Percentiles rank a stretch among this genome's conserved stretches.
These are phyloP conservation scores for Caenorhabditis angaria DNA, from an alignment of 2,888 invertebrate genomes.

Conservation along the genomic window DNA sequence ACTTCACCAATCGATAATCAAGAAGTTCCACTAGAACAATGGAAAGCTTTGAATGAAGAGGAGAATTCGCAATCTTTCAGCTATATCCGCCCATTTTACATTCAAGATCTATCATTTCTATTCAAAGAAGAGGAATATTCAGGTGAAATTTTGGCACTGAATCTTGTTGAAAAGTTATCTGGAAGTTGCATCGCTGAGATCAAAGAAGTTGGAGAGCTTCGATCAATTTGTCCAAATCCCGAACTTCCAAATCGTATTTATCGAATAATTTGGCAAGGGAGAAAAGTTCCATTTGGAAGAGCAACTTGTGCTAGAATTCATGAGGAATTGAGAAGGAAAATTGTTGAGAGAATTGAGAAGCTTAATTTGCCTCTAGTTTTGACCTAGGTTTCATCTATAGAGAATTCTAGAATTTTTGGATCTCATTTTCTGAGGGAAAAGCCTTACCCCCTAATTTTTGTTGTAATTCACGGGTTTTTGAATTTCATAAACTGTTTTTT, in stretches of 20 bases:
- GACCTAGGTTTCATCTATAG: slow-evolving; percentile 30
- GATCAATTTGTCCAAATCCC: slow-evolving; percentile 56
- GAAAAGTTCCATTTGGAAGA: slow-evolving; percentile 46
- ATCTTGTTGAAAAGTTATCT: slow-evolving; percentile 30
- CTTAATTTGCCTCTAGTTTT: slow-evolving; percentile 38
- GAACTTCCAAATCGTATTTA: slow-evolving; percentile 62
- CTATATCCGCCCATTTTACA: slow-evolving; percentile 51
- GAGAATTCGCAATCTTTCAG: too few relatives aligned
- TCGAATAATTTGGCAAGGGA: slow-evolving; percentile 62
- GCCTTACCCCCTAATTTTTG: neutral
- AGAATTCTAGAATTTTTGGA: too few relatives aligned
- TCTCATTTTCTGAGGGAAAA: too few relatives aligned
- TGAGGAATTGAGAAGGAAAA: slow-evolving; percentile 44
- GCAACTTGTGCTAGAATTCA: slow-evolving; percentile 53
- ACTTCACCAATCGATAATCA: slow-evolving; percentile 18
- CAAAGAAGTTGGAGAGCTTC: slow-evolving; percentile 49
- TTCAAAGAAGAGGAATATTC: slow-evolving; percentile 36
- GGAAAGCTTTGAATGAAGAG: neutral
- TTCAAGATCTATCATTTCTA: slow-evolving; percentile 64
- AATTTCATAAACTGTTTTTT: neutral
- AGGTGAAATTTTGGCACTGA: slow-evolving; percentile 25
- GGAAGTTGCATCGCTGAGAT: slow-evolving; percentile 41
- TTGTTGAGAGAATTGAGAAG: slow-evolving; percentile 16
- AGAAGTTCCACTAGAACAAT: neutral
- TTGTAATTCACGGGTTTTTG: neutral